Evolutionary conservation across 2,113 vertebrate species (phyloP).

Genomic region (Baryphthengus martii): DNA sequence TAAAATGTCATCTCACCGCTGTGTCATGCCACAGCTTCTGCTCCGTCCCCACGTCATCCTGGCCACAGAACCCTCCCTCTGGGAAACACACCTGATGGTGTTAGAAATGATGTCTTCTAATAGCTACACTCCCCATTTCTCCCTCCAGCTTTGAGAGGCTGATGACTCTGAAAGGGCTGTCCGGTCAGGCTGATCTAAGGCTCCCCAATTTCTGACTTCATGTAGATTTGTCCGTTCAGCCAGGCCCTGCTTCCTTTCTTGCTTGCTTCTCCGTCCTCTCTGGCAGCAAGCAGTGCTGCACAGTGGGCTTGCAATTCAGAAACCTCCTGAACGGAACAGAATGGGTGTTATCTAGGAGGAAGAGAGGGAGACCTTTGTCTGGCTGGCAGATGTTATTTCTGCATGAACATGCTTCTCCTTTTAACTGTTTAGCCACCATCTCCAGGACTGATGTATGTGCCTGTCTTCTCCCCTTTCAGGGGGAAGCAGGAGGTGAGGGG

Average conservation of each 20-base stretch:
- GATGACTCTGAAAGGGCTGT: neutral
- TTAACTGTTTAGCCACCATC: conserved; percentile 8
- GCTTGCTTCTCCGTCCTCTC: neutral
- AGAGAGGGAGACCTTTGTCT: conserved; percentile 33
- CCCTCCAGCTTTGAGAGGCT: neutral
- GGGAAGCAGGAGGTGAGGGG: neutral
- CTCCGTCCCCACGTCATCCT: neutral
- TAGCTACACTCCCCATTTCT: neutral
- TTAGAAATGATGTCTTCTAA: neutral
- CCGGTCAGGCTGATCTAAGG: neutral
- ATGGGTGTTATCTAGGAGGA: neutral
- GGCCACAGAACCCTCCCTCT: neutral
- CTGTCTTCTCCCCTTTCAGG: neutral
- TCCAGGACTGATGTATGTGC: neutral
- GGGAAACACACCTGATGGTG: neutral
- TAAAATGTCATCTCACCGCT: neutral
- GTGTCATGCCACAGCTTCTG: neutral
- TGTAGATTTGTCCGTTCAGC: neutral
- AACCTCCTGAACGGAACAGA: neutral
- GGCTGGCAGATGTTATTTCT: neutral
- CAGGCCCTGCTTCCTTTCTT: neutral
- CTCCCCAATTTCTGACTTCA: neutral
- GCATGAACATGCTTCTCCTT: neutral
- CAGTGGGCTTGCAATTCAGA: neutral
- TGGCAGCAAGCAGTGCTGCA: neutral